Conservation (phyloP, 30 jellyfish, hydroid and myxozoan genomes). For the Nemopilema nomurai region DNA sequence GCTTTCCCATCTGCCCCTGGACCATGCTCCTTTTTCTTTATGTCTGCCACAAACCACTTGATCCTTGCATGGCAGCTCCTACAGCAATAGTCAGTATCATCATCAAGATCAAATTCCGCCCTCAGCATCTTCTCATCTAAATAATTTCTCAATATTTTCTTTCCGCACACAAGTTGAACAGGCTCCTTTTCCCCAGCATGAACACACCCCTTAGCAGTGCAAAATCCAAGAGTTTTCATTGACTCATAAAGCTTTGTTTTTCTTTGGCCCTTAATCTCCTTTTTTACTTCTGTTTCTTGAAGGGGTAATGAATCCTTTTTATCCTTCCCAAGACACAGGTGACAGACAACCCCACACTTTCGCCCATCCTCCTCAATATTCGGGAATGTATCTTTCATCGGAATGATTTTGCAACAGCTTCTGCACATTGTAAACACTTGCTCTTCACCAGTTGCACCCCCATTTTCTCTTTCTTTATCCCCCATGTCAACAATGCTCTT, state of each 20-base stretch:
- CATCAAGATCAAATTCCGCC: conserved; percentile 54
- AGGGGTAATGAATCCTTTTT: not conserved
- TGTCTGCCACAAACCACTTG: conserved; percentile 64
- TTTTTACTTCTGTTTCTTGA: not conserved
- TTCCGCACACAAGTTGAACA: conserved; percentile 57
- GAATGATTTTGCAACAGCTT: conserved; percentile 54
- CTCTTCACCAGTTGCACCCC: conserved; percentile 12
- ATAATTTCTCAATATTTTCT: conserved; percentile 34
- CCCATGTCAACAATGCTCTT: not conserved
- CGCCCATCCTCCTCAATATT: conserved; percentile 51
- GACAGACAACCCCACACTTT: conserved; percentile 61
- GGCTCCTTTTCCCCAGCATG: conserved; percentile 50
- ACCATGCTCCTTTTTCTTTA: conserved; percentile 35
- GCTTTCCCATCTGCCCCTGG: conserved; percentile 45
- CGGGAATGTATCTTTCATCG: conserved; percentile 48
- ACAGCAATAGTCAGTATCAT: conserved; percentile 63
- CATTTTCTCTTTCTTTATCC: not conserved
- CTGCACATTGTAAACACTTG: conserved; percentile 61
- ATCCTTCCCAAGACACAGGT: conserved; percentile 23
- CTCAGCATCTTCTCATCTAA: conserved; percentile 58
- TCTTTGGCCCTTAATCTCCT: not conserved
- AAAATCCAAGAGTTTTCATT: conserved; percentile 26
- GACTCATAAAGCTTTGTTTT: conserved; percentile 6
- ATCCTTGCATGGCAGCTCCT: conserved; percentile 67
- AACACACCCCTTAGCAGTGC: conserved; percentile 59